Evolutionary conservation across 2,888 invertebrate genomes (phyloP).

Genomic region (Resseliella maxima): DNA sequence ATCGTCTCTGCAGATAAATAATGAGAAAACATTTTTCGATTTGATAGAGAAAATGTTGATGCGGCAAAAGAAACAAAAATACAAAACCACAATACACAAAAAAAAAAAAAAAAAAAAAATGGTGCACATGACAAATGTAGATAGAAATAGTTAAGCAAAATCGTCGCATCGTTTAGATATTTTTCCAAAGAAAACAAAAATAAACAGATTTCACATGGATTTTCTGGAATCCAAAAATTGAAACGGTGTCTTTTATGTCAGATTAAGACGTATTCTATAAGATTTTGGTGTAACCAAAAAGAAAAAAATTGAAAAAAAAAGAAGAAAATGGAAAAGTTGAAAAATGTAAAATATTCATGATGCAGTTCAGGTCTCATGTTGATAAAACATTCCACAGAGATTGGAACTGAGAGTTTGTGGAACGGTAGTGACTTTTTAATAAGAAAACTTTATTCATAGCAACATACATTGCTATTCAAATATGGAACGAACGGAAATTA

Average conservation of each 20-base stretch:
- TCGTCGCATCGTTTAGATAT: conserved; percentile 9
- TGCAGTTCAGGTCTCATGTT: too few species aligned
- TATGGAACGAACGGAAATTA: background rate
- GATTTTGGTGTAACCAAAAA: too few species aligned
- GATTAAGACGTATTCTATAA: too few species aligned
- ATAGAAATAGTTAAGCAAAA: conserved; percentile 37
- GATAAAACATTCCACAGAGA: too few species aligned
- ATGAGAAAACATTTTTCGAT: background rate
- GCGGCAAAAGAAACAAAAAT: too few species aligned
- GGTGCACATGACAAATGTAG: conserved; percentile 4
- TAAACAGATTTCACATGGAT: too few species aligned
- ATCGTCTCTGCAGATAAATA: too few species aligned
- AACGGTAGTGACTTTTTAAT: background rate
- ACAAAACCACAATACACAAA: background rate
- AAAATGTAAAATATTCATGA: too few species aligned
- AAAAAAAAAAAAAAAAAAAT: background rate
- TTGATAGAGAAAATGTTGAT: background rate
- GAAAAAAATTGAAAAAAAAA: background rate
- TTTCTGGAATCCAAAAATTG: background rate
- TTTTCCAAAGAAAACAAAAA: background rate
- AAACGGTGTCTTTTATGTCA: too few species aligned
- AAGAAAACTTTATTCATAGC: conserved; percentile 43
- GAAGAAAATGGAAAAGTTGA: background rate
- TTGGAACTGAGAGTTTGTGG: too few species aligned
- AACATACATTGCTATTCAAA: background rate